Percentiles rank a stretch among this genome's conserved stretches.
These are phyloP conservation scores for Galagoides demidoff DNA, from an alignment of 2,797 vertebrate species.

Conservation along the genomic window DNA sequence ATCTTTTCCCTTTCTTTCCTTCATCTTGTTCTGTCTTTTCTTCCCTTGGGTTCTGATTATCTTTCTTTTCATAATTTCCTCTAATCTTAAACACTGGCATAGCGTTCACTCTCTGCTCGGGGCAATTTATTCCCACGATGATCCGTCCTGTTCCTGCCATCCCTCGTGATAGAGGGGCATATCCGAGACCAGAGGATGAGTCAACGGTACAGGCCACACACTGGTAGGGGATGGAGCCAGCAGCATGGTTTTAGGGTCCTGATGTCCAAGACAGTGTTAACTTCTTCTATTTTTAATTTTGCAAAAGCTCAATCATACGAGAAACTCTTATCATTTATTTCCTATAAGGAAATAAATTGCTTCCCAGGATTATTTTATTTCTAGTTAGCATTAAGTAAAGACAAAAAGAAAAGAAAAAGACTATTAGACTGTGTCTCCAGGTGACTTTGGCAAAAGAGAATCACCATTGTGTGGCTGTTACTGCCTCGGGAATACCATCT, in stretches of 20 bases:
- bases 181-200: neutral
- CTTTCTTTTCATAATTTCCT: neutral
- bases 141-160: neutral
- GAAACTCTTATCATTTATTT: conserved; percentile 23
- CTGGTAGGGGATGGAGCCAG: neutral
- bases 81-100: neutral
- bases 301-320: neutral
- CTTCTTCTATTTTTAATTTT: conserved; percentile 22
- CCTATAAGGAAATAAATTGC: neutral
- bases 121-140: neutral
- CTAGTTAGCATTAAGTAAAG: neutral
- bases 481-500: neutral
- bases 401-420: neutral
- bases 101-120: neutral
- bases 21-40: rapidly evolving
- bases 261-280: neutral
- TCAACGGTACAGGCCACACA: neutral
- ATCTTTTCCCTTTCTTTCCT: neutral
- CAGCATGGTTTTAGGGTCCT: neutral
- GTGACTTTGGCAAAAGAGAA: neutral
- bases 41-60: neutral
- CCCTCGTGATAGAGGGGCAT: neutral
- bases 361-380: neutral
- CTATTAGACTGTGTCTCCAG: neutral
- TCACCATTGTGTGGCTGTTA: neutral